These are phyloP conservation scores for Limnephilus auricula DNA, from an alignment of 2,888 invertebrate genomes.

Conservation along the genomic window DNA sequence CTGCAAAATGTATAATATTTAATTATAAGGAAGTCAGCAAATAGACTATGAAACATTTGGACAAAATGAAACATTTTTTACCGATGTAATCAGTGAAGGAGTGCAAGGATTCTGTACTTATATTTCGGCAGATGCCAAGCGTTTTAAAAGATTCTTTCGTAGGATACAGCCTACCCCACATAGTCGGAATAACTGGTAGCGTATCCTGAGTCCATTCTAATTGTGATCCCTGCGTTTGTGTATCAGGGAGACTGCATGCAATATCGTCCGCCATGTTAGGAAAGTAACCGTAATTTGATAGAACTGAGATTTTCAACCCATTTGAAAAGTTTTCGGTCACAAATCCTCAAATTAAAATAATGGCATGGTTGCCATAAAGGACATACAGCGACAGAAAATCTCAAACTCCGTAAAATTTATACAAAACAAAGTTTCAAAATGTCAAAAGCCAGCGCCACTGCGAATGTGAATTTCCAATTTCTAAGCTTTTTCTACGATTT, in stretches of 20 bases:
- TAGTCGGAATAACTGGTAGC: constrained; percentile 73
- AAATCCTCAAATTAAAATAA: neutral
- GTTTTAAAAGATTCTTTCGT: constrained; percentile 70
- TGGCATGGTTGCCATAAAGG: neutral
- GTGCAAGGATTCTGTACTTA: constrained; percentile 59
- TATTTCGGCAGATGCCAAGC: constrained; percentile 67
- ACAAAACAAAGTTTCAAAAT: constrained; percentile 36
- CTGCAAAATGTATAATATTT: constrained; percentile 70
- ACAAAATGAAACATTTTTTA: constrained; percentile 67
- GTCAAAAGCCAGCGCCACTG: constrained; percentile 33
- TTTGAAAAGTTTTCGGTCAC: neutral
- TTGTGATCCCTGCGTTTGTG: constrained; percentile 76
- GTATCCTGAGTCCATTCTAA: constrained; percentile 75
- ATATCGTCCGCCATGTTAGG: constrained; percentile 51
- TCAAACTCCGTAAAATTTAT: neutral
- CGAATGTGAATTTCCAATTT: neutral
- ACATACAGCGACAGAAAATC: neutral
- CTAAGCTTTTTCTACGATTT: neutral
- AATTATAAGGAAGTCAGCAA: neutral
- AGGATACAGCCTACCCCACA: constrained; percentile 78
- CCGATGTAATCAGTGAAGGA: constrained; percentile 73
- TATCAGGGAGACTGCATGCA: constrained; percentile 67
- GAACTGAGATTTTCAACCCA: constrained; percentile 49
- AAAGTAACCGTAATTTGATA: neutral
- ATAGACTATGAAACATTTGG: constrained; percentile 3